Evolutionary conservation across 2,797 vertebrate species (phyloP).

Genomic region (Picus viridis): DNA sequence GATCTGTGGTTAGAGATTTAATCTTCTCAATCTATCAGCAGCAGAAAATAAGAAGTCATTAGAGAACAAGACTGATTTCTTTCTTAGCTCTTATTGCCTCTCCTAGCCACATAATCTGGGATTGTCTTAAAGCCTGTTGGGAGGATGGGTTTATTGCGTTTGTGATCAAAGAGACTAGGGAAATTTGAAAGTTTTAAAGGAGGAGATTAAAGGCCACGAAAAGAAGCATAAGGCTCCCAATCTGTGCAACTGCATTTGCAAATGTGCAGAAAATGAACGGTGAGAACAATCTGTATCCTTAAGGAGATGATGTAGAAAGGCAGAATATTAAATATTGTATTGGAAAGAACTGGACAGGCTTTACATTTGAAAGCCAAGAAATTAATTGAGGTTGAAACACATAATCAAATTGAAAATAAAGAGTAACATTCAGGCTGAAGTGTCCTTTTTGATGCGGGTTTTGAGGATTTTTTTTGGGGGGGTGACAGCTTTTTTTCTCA

Average conservation of each 20-base stretch:
- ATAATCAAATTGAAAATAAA: conserved; percentile 43
- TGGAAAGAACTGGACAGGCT: conserved; percentile 39
- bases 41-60: conserved; percentile 49
- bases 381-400: conserved; percentile 39
- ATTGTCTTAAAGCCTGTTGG: conserved; percentile 31
- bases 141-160: conserved; percentile 40
- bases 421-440: neutral
- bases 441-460: neutral
- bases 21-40: conserved; percentile 20
- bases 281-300: conserved; percentile 68
- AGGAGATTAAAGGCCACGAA: conserved; percentile 50
- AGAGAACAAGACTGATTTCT: conserved; percentile 55
- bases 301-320: conserved; percentile 40
- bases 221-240: conserved; percentile 61
- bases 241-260: conserved; percentile 53
- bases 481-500: neutral
- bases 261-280: conserved; percentile 54
- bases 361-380: conserved; percentile 50
- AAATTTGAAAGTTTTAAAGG: conserved; percentile 34
- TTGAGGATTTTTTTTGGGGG: neutral
- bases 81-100: conserved; percentile 40
- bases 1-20: conserved; percentile 38
- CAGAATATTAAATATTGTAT: conserved; percentile 61
- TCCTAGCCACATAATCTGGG: conserved; percentile 44
- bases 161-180: conserved; percentile 31